These are phyloP conservation scores for Chalcis sispes DNA, from an alignment of 2,888 invertebrate species.

Conservation along the genomic window DNA sequence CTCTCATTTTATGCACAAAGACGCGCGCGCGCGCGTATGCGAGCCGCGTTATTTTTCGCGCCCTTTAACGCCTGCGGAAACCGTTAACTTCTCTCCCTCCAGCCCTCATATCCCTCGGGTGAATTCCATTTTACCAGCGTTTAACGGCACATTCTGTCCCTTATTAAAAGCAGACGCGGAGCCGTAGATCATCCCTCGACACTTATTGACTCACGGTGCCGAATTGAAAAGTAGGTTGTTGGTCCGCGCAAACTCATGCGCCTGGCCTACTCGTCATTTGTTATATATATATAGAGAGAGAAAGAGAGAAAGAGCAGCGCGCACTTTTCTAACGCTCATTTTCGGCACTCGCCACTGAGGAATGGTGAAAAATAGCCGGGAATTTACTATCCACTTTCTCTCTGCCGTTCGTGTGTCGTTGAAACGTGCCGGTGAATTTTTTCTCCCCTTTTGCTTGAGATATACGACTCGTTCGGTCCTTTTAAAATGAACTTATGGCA, in stretches of 20 bases:
- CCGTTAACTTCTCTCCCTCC: not conserved
- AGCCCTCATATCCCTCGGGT: not conserved
- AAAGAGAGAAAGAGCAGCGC: no score
- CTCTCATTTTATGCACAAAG: no score
- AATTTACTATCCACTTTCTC: constrained; percentile 56
- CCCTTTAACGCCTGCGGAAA: not conserved
- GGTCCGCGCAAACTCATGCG: constrained; percentile 55
- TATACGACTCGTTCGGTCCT: constrained; percentile 14
- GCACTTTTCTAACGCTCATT: constrained; percentile 36
- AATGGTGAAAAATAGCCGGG: constrained; percentile 66
- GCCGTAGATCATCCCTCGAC: constrained; percentile 74
- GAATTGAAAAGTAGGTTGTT: constrained; percentile 74
- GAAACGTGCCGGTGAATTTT: constrained; percentile 36
- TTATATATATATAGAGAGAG: no score
- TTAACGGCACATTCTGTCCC: constrained; percentile 42
- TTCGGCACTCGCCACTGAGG: constrained; percentile 54
- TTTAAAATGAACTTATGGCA: constrained; percentile 16
- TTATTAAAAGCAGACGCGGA: constrained; percentile 64
- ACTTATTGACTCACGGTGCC: constrained; percentile 74
- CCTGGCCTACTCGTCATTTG: constrained; percentile 59
- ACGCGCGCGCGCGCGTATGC: no score
- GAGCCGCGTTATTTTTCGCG: not conserved
- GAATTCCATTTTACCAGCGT: constrained; percentile 30
- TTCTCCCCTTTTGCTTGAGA: constrained; percentile 11
- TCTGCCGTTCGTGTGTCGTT: constrained; percentile 1